Evolutionary conservation across 2,113 vertebrate genomes (phyloP).

Genomic region (Phalacrocorax carbo): DNA sequence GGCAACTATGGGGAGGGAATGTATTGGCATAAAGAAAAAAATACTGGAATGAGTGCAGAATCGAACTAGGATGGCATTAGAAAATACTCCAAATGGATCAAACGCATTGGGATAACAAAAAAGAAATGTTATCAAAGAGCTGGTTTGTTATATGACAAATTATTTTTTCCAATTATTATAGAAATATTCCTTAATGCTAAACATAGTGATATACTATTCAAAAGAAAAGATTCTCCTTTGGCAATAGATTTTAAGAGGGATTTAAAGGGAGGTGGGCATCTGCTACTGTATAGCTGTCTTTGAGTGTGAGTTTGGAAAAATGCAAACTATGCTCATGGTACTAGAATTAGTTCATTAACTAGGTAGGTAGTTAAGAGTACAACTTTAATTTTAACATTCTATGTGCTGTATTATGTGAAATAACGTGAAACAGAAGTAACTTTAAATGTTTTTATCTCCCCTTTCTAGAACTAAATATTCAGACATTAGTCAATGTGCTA

Average conservation of each 20-base stretch:
- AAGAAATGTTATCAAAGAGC: not conserved
- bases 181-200: not conserved
- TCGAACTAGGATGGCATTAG: not conserved
- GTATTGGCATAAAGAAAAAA: not conserved
- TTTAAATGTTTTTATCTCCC: not conserved
- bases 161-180: not conserved
- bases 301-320: not conserved
- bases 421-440: not conserved
- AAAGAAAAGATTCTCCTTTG: not conserved
- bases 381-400: not conserved
- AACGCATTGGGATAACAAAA: not conserved
- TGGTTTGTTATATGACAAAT: not conserved
- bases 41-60: not conserved
- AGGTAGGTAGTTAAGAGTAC: not conserved
- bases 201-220: not conserved
- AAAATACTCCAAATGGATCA: not conserved
- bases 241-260: not conserved
- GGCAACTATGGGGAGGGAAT: not conserved
- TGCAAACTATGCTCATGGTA: not conserved
- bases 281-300: not conserved
- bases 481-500: slow-evolving; percentile 30
- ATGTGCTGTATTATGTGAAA: not conserved
- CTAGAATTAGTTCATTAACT: not conserved
- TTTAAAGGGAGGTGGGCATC: not conserved
- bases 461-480: slow-evolving; percentile 46